phyloP scores from a whole-genome alignment of 2,797 vertebrate species.

The Intellagama lesueurii region DNA sequence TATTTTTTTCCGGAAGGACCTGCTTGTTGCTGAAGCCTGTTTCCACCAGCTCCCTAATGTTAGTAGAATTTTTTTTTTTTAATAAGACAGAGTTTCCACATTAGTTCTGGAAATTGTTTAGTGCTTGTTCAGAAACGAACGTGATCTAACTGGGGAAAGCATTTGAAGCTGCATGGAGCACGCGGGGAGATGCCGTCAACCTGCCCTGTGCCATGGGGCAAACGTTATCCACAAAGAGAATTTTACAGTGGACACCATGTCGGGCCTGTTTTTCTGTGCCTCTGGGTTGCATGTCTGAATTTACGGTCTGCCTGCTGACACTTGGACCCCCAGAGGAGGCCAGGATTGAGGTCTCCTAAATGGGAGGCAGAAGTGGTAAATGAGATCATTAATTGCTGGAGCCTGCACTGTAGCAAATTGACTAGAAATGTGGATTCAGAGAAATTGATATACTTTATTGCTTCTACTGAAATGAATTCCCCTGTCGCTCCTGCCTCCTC shows the following conservation, averaged over 20 bases:
- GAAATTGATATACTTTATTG: slow-evolving; percentile 69
- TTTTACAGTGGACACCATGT: not conserved
- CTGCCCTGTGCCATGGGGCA: not conserved
- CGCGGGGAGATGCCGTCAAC: not conserved
- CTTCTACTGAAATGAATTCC: slow-evolving; percentile 71
- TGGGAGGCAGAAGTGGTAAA: slow-evolving; percentile 62
- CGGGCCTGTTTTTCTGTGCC: not conserved
- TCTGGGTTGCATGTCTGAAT: slow-evolving; percentile 26
- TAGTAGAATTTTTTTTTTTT: not conserved
- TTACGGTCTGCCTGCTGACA: slow-evolving; percentile 53
- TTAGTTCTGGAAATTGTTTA: not conserved
- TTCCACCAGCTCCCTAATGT: too few species aligned
- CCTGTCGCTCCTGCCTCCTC: slow-evolving; percentile 65
- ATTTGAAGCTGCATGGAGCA: not conserved
- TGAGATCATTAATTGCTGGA: slow-evolving; percentile 70
- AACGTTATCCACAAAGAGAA: not conserved
- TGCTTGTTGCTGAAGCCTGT: too few species aligned
- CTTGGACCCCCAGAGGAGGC: slow-evolving; percentile 54
- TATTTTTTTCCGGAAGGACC: not conserved
- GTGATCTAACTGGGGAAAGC: not conserved
- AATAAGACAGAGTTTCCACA: not conserved
- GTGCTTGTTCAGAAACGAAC: not conserved
- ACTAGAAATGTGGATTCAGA: slow-evolving; percentile 71
- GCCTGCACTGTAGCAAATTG: slow-evolving; percentile 70
- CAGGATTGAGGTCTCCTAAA: slow-evolving; percentile 63